Evolutionary conservation across 23 tunicate genomes (phyloP).

Genomic region (Halocynthia aurantium): DNA sequence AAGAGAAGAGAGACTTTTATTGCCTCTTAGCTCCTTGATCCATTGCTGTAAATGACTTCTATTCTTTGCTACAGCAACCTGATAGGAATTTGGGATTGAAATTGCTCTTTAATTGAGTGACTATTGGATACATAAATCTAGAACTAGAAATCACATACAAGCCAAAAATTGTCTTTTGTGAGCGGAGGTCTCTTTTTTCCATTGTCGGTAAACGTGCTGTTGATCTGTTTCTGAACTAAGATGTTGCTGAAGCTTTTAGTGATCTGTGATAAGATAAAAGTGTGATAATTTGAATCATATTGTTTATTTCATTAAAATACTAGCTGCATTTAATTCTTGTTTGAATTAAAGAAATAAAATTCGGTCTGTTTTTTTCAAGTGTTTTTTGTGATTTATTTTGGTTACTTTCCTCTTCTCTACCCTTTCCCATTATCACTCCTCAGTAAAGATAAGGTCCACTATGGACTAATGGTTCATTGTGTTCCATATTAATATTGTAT

Average conservation of each 20-base stretch:
- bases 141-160: conserved; percentile 26
- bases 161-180: conserved; percentile 54
- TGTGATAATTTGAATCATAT: too few relatives aligned
- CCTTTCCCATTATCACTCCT: too few relatives aligned
- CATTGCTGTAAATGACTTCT: conserved; percentile 33
- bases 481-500: too few relatives aligned
- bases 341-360: background rate
- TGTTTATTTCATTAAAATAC: too few relatives aligned
- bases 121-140: background rate
- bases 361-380: too few relatives aligned
- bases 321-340: background rate
- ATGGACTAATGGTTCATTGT: too few relatives aligned
- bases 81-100: background rate
- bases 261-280: conserved; percentile 17
- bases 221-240: conserved; percentile 47
- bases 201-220: conserved; percentile 50
- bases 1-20: conserved; percentile 19
- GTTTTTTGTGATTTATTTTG: too few relatives aligned
- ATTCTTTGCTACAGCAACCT: conserved; percentile 47
- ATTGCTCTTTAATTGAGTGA: background rate
- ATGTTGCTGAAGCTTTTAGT: conserved; percentile 55
- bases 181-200: conserved; percentile 64
- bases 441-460: too few relatives aligned
- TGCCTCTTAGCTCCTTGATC: conserved; percentile 55
- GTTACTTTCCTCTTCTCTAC: too few relatives aligned